Evolutionary conservation across 2,888 invertebrate genomes (phyloP).

Genomic region (Meiosimyza platycephala): DNA sequence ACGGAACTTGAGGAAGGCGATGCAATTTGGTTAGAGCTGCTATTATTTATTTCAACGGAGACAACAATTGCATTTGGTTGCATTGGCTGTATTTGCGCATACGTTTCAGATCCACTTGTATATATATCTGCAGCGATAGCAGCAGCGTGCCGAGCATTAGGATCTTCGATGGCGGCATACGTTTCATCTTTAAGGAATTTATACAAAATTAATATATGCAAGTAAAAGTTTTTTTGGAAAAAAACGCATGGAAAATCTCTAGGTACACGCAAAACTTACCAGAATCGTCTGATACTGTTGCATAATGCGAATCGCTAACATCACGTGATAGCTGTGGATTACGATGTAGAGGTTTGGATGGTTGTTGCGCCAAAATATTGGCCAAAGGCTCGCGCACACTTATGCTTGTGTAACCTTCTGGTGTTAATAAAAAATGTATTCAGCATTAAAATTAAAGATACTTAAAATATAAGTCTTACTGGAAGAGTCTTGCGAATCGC

Average conservation of each 20-base stretch:
- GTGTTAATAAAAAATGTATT: conserved; percentile 29
- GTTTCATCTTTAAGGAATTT: conserved; percentile 77
- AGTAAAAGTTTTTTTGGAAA: no score
- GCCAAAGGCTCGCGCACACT: conserved; percentile 90
- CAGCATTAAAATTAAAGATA: neutral
- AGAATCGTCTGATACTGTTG: conserved; percentile 92
- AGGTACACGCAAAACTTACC: conserved; percentile 69
- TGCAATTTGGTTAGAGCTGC: conserved; percentile 40
- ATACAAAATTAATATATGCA: neutral
- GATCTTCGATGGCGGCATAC: conserved; percentile 91
- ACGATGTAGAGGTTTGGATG: conserved; percentile 68
- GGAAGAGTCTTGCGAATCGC: conserved; percentile 90
- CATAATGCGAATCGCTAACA: conserved; percentile 78
- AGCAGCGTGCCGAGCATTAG: conserved; percentile 62
- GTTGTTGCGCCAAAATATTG: conserved; percentile 75
- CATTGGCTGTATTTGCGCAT: conserved; percentile 82
- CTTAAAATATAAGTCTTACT: conserved; percentile 70
- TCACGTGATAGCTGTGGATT: conserved; percentile 64
- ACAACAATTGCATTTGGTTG: conserved; percentile 66
- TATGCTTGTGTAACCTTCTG: conserved; percentile 92
- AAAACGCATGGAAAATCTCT: neutral
- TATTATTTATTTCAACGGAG: conserved; percentile 65
- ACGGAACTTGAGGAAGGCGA: conserved; percentile 27
- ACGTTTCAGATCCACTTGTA: conserved; percentile 86
- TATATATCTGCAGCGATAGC: conserved; percentile 71